A percentile compares a stretch with the other conserved stretches of the same genome.
phyloP scores from a whole-genome alignment of 2,888 invertebrate genomes.

The Diarsia brunnea region DNA sequence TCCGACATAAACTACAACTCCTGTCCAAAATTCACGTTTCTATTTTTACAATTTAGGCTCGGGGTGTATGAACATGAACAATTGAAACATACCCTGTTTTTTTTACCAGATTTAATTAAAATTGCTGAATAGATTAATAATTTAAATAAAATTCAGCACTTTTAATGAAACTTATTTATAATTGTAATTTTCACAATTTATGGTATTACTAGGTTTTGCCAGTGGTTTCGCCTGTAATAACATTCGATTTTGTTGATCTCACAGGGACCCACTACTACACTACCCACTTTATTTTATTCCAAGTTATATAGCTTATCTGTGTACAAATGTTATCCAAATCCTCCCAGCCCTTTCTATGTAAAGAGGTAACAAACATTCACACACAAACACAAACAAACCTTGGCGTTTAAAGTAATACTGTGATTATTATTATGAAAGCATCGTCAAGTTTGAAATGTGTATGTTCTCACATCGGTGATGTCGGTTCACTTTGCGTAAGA shows the following conservation, averaged over 20 bases:
- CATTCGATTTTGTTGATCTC: neutral
- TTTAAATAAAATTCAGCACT: too few relatives aligned
- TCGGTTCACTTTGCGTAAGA: neutral
- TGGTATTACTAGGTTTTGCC: neutral
- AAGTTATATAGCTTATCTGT: neutral
- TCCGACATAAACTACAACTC: neutral
- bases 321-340: neutral
- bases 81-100: neutral
- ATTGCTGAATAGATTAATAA: neutral
- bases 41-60: neutral
- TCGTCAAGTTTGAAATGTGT: neutral
- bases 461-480: neutral
- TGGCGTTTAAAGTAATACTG: neutral
- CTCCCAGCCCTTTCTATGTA: neutral
- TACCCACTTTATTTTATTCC: too few relatives aligned
- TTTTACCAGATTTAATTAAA: neutral
- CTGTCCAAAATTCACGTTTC: neutral
- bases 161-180: neutral
- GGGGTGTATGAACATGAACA: neutral
- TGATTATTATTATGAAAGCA: neutral
- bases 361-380: neutral
- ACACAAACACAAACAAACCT: too few relatives aligned
- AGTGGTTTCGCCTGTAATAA: neutral
- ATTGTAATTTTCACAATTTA: neutral
- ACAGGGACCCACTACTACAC: too few relatives aligned